Evolutionary conservation across 2,888 invertebrate species (phyloP), one percentile per base, ranked within the genome.

Genomic region (Augochlorella aurata): DNA sequence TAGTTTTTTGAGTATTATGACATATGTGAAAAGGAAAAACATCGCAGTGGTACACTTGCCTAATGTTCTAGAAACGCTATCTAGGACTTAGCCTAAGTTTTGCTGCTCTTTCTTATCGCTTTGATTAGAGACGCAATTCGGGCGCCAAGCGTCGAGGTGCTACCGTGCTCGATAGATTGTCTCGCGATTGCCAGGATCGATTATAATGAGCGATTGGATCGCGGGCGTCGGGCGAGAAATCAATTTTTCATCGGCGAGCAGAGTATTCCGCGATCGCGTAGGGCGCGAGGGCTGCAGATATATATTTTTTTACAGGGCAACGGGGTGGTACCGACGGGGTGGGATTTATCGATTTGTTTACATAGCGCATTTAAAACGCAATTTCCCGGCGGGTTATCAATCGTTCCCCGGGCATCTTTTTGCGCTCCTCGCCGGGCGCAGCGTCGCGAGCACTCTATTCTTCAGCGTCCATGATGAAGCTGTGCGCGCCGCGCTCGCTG

Each of bases 401-500:
- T 70, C 72, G 73, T 52, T n/a, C 61, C 29, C 58, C 68, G 29
- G 14, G 61, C 80, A 80, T 80, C 77, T 83, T 83, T 66, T 52
- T 61, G 58, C 72, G 67, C 61, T 83, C 68, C 50, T 80, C 72
- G 49, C 61, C 44, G 18, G n/a, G n/a, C 47, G 12, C 38, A 44
- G 67, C 63, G 47, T 83, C 52, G 76, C 47, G 16, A 47, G 49
- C 79, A 66, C 77, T 79, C 79, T 80, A 78, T 82, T 82, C 77
- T 74, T 71, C 79, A 68, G 79, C 81, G 61, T 79, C 88, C 91
- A 90, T 90, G 91, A 90, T 90, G 87, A 91, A 91, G 90, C 89
- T 87, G 90, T 90, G 87, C 81, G 79, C 79, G 44, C 65, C 81
- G 79, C 82, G 75, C 75, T 78, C 38, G 38, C 77, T 81, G 82